phyloP scores from a whole-genome alignment of 2,113 vertebrate species.

The Carassius auratus region DNA sequence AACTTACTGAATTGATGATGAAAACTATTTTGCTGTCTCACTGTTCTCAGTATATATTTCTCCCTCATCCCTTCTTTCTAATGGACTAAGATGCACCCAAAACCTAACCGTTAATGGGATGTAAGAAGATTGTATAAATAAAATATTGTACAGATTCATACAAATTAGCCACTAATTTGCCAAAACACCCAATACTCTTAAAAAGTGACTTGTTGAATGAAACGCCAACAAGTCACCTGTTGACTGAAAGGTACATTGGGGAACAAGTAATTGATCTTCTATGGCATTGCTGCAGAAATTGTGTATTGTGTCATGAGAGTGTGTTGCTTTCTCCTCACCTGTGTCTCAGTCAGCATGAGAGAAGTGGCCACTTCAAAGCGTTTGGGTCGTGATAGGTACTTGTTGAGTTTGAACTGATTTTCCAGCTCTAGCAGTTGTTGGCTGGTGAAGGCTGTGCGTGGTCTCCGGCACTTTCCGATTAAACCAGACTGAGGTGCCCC shows the following conservation, averaged over 20 bases:
- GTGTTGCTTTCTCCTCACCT: constrained; percentile 67
- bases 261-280: too few species aligned
- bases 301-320: too few species aligned
- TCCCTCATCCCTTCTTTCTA: background rate
- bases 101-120: background rate
- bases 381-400: constrained; percentile 83
- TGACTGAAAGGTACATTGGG: too few species aligned
- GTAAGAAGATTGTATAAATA: background rate
- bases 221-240: too few species aligned
- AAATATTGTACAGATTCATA: background rate
- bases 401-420: constrained; percentile 85
- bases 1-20: background rate
- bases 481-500: constrained; percentile 69
- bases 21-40: background rate
- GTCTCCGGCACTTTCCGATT: constrained; percentile 81
- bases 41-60: background rate
- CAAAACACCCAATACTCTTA: background rate
- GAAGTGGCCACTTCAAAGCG: constrained; percentile 84
- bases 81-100: background rate
- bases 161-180: background rate
- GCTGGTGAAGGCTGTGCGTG: constrained; percentile 83
- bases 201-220: too few species aligned
- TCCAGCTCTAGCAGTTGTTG: constrained; percentile 83
- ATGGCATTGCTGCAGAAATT: background rate
- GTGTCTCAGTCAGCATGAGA: constrained; percentile 83